Evolutionary conservation across 2,888 invertebrate species (phyloP).

Genomic region (Acronicta alni): DNA sequence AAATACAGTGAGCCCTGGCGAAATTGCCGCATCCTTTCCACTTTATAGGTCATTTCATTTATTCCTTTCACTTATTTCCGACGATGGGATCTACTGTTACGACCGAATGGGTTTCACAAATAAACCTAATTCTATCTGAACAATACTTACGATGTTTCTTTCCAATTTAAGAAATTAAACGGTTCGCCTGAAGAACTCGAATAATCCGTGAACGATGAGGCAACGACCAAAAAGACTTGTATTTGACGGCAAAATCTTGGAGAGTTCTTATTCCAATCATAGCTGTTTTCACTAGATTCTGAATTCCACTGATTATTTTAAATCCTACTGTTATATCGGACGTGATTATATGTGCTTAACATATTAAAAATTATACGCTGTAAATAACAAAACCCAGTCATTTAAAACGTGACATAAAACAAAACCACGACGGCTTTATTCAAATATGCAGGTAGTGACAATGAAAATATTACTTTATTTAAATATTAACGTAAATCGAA

Average conservation of each 20-base stretch:
- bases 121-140: conserved; percentile 84
- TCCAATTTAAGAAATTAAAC: conserved; percentile 88
- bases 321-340: conserved; percentile 31
- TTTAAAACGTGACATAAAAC: conserved; percentile 30
- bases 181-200: conserved; percentile 61
- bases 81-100: conserved; percentile 82
- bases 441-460: conserved; percentile 28
- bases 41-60: conserved; percentile 86
- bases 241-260: conserved; percentile 33
- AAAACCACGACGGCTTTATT: conserved; percentile 26
- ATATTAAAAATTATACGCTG: no score
- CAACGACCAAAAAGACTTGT: conserved; percentile 40
- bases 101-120: conserved; percentile 84
- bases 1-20: conserved; percentile 71
- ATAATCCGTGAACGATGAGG: conserved; percentile 57
- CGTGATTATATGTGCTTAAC: conserved; percentile 50
- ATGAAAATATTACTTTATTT: conserved; percentile 35
- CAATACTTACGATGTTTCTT: conserved; percentile 85
- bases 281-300: conserved; percentile 42
- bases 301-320: conserved; percentile 48
- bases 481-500: conserved; percentile 34
- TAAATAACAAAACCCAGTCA: conserved; percentile 20
- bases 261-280: conserved; percentile 36
- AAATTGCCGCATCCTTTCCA: conserved; percentile 81
- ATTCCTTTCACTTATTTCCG: conserved; percentile 85